These are phyloP conservation scores for Platysternon megacephalum DNA, from an alignment of 2,113 vertebrate species.

Conservation along the genomic window DNA sequence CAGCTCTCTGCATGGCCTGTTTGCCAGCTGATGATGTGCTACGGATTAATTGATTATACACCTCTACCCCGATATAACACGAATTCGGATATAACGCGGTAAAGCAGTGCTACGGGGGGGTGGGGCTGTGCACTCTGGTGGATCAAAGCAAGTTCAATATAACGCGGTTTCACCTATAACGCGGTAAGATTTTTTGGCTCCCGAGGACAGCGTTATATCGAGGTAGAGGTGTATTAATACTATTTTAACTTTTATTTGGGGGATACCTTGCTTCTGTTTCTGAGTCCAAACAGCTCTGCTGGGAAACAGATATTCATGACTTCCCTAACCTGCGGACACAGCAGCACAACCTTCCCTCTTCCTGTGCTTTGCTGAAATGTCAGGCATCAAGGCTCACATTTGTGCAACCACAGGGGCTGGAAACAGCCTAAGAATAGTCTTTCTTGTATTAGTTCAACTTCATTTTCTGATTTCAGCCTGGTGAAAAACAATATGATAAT, in stretches of 20 bases:
- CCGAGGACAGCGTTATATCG: too few species aligned
- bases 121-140: too few species aligned
- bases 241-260: not conserved
- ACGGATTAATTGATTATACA: not conserved
- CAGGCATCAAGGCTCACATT: not conserved
- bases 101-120: too few species aligned
- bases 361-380: constrained; percentile 4
- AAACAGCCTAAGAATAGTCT: constrained; percentile 12
- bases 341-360: constrained; percentile 35
- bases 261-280: not conserved
- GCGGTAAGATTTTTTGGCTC: too few species aligned
- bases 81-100: too few species aligned
- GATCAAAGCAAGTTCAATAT: too few species aligned
- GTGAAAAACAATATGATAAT: not conserved
- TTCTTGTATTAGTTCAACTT: not conserved
- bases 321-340: not conserved
- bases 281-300: not conserved
- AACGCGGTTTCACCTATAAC: too few species aligned
- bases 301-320: not conserved
- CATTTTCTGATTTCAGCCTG: not conserved
- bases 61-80: too few species aligned
- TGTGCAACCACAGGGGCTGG: not conserved
- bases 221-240: too few species aligned
- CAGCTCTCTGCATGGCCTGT: not conserved
- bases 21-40: not conserved